phyloP scores from a whole-genome alignment of 2,797 vertebrate genomes.

The Sciurus vulgaris region DNA sequence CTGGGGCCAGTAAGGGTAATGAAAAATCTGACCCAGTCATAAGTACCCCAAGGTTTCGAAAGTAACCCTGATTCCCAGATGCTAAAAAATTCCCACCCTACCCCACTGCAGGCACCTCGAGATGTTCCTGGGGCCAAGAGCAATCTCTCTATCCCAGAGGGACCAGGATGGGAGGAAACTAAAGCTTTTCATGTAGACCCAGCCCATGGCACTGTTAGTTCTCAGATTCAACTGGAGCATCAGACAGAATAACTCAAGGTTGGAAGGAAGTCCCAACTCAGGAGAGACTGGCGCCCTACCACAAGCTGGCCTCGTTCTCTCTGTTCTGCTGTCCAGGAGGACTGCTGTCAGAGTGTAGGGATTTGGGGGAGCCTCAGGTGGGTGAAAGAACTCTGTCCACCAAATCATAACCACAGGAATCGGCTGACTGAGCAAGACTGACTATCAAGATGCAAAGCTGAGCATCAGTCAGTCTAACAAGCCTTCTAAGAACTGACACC shows the following conservation, averaged over 20 bases:
- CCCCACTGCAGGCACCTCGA: background rate
- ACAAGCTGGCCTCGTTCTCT: background rate
- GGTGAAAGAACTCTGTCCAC: background rate
- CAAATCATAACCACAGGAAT: background rate
- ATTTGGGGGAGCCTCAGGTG: too few species aligned
- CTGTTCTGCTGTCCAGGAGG: background rate
- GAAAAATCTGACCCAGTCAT: background rate
- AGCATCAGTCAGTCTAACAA: background rate
- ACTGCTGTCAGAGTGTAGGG: background rate
- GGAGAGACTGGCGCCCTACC: background rate
- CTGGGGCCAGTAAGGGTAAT: background rate
- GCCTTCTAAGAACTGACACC: background rate
- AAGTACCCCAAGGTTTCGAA: background rate
- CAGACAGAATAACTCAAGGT: background rate
- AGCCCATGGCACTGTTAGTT: background rate
- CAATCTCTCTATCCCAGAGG: background rate
- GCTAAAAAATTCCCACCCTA: background rate
- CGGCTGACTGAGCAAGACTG: background rate
- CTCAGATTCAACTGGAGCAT: background rate
- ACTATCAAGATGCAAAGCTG: background rate
- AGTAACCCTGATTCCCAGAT: background rate
- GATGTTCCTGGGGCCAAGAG: background rate
- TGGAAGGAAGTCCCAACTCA: background rate
- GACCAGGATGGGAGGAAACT: background rate
- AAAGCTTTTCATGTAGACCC: background rate